phyloP scores from a whole-genome alignment of 2,113 vertebrate species.

The Neolamprologus falcicula region DNA sequence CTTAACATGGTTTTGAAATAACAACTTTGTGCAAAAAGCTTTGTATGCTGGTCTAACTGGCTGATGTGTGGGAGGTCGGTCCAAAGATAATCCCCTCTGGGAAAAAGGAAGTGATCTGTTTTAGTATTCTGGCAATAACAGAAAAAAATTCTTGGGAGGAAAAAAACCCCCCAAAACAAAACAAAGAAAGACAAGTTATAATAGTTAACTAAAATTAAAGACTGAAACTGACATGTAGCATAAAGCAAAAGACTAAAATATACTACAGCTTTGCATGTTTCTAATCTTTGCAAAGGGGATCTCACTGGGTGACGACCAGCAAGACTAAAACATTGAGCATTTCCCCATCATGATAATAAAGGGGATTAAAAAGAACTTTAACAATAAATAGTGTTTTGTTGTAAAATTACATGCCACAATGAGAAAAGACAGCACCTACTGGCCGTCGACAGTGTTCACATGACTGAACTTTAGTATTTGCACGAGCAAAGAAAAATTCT shows the following conservation, averaged over 20 bases:
- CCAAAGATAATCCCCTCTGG: not conserved
- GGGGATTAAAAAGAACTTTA: not conserved
- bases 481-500: not conserved
- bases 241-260: not conserved
- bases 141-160: not conserved
- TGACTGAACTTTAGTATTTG: not conserved
- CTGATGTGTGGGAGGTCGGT: not conserved
- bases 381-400: not conserved
- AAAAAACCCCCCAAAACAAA: rapidly evolving
- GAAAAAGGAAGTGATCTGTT: conserved; percentile 11
- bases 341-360: not conserved
- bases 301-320: not conserved
- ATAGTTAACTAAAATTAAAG: not conserved
- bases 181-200: not conserved
- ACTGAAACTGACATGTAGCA: not conserved
- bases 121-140: not conserved
- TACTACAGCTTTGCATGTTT: not conserved
- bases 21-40: not conserved
- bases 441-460: not conserved
- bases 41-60: not conserved
- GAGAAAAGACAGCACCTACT: not conserved
- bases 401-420: not conserved
- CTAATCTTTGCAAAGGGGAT: not conserved
- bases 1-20: not conserved
- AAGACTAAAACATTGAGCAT: not conserved